Conservation (phyloP, 2,113 vertebrate genomes). For the Mastomys natalensis region DNA sequence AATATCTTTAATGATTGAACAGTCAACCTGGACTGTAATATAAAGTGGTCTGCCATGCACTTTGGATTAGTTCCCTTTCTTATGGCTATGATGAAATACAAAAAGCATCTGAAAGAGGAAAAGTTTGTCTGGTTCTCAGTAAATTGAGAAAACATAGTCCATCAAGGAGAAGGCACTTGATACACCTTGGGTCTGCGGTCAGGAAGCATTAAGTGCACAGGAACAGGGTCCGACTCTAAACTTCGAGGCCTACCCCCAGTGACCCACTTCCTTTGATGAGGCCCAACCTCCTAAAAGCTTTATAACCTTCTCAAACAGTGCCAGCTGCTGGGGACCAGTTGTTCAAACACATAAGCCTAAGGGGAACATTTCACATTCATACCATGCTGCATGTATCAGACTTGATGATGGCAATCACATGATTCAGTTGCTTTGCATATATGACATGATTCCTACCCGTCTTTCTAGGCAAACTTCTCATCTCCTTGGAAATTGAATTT, state of each 20-base stretch:
- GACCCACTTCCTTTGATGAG: not conserved
- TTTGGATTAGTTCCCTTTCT: not conserved
- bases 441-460: not conserved
- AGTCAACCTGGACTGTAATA: not conserved
- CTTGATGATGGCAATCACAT: not conserved
- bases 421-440: not conserved
- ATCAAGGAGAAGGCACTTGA: not conserved
- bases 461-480: conserved; percentile 17
- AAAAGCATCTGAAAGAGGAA: not conserved
- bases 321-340: not conserved
- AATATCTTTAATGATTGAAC: not conserved
- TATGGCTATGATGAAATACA: not conserved
- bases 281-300: not conserved
- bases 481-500: not conserved
- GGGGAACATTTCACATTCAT: not conserved
- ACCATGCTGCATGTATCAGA: not conserved
- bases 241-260: not conserved
- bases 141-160: not conserved
- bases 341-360: not conserved
- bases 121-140: not conserved
- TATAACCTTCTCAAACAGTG: not conserved
- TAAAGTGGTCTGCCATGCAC: not conserved
- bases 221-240: not conserved
- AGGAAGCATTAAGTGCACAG: not conserved
- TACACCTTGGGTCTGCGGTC: no score